Base-by-base conservation (phyloP, 1,140 invertebrate species). In the Drosophila funebris region DNA sequence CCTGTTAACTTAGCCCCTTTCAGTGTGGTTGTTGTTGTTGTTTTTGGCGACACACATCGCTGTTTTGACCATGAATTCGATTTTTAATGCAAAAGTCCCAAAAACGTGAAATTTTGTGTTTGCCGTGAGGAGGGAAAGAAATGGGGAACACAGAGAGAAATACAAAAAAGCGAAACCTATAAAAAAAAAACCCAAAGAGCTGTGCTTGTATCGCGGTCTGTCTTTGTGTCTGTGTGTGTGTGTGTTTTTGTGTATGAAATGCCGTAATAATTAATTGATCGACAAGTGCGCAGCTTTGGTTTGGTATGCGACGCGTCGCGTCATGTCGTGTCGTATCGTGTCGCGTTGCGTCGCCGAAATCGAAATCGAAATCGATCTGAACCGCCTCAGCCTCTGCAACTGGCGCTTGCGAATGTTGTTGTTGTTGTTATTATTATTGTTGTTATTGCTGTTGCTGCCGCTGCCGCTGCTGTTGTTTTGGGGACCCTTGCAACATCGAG, bases 191-290 rank as follows among this genome's bases (percentile, higher is more conserved):
- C 82, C 83, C 62, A 57, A 66, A 58, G 57, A 58, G 27, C 48
- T 54, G 13, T 43, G 57, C 44, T 41, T 41, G 33, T 44, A 31
- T 44, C 29, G 18, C 9, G 11, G 22, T 4, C 22, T 22, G 22
- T 22, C 22, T 48, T 3, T 50, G 20, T 20, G 24, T 31, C 11
- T 33, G 20, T 27, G 53, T 63, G 37, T 16, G 20, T 37, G 20
- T 39, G 29, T 44, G 64, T 58, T 61, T 37, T 56, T 80, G 44
- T 76, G 56, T 83, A 76, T 60, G 70, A 78, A 85, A 78, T 85
- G 75, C 83, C 82, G 82, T 82, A 85, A 85, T 88, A 85, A 85
- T 85, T 85, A 85, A 85, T 85, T 85, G 82, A 85, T 87, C 82
- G 82, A 87, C 82, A 78, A 85, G 82, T 88, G 82, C 82, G 70